A percentile compares a stretch with the other conserved stretches of the same genome.
phyloP scores from a whole-genome alignment of 2,888 invertebrate genomes.

The Troglohyphantes excavatus region DNA sequence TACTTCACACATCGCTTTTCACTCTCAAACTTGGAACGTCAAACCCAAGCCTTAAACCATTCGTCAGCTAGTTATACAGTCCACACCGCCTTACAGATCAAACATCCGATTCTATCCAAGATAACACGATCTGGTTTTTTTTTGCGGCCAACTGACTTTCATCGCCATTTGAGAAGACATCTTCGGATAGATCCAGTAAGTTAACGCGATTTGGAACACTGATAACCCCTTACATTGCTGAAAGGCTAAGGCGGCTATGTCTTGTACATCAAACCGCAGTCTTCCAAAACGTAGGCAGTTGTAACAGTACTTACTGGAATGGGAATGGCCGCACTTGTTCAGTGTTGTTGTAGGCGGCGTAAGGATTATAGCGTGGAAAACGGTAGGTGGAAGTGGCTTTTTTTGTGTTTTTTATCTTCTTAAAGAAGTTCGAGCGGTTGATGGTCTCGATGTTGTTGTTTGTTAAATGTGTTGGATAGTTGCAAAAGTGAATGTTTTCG shows the following conservation, averaged over 20 bases:
- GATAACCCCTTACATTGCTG: slow-evolving; percentile 41
- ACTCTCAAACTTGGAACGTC: background rate
- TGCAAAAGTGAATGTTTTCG: no score
- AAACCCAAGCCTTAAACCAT: background rate
- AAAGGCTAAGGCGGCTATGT: slow-evolving; percentile 11
- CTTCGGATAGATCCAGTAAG: slow-evolving; percentile 20
- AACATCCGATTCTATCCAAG: slow-evolving; percentile 24
- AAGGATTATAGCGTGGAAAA: slow-evolving; percentile 36
- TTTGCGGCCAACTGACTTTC: slow-evolving; percentile 14
- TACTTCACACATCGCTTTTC: background rate
- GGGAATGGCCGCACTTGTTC: background rate
- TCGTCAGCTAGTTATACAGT: slow-evolving; percentile 20
- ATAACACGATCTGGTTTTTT: slow-evolving; percentile 20
- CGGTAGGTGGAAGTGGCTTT: slow-evolving; percentile 12
- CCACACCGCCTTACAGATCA: slow-evolving; percentile 30
- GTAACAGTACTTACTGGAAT: background rate
- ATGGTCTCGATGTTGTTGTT: no score
- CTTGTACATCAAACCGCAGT: slow-evolving; percentile 11
- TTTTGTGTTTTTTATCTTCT: no score
- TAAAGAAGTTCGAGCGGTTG: no score
- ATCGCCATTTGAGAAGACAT: slow-evolving; percentile 31
- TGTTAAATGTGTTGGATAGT: no score
- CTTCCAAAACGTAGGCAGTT: background rate
- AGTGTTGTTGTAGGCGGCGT: slow-evolving; percentile 25
- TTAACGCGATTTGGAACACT: background rate